Base-by-base conservation (phyloP, 2,888 invertebrate species). In the Oligia fasciuncula region DNA sequence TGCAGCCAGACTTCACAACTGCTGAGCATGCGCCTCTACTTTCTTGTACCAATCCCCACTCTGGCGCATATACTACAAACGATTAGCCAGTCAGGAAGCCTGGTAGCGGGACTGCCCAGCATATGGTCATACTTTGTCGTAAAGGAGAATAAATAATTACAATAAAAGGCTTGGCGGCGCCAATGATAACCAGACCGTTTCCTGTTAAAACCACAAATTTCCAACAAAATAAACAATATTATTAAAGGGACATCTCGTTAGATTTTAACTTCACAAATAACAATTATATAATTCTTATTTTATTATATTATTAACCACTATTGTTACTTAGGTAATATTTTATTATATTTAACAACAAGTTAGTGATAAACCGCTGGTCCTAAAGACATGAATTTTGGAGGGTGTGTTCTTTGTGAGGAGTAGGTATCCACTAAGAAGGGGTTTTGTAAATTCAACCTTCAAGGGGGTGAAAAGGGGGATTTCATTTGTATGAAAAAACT, bases 151-250 rank as follows among this genome's bases (percentile, higher is more conserved):
- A 57, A n/a, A 51, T 81, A 54, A 68, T 46, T 40, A 51, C 60
- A 40, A 23, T 57, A 69, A 2, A 51, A 35, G 81, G 46, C 2
- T 35, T 62, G 13, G 43, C 14, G 85, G 81, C 81, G 81, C 81
- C 85, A 69, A 66, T 60, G 11, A 51, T 35, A 11, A 14, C 5
- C 35, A 6, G 6, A 40, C 43, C 29, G 2, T 65, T 85, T 82
- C 85, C 81, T 65, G 57, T 60, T 62, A 74, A 65, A 83, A 86
- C 83, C 83, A 60, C 84, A 72, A 78, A 54, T 63, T 40, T 35
- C 43, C 17, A 35, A 23, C 29, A 29, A 29, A 29, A 29, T 29
- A 68, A 43, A 69, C 23, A 80, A 23, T 49, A 46, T n/a, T 82
- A 60, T 40, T 80, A 40, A 35, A 73, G 1, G 13, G 4, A 2